Evolutionary conservation across 2,113 vertebrate species (phyloP).

Genomic region (Pleuronectes platessa): DNA sequence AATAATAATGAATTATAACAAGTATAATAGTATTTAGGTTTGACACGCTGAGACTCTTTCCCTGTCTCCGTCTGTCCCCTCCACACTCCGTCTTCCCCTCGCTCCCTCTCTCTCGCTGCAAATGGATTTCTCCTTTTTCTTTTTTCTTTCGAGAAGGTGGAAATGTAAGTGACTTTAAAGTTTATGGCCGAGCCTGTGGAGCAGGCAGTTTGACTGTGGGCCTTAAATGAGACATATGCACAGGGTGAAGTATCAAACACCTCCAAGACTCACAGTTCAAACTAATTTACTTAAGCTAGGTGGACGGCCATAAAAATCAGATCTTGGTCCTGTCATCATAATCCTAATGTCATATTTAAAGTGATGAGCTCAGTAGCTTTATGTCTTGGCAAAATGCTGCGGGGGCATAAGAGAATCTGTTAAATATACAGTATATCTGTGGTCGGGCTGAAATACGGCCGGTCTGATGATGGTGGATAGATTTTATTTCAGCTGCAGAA

Average conservation of each 20-base stretch:
- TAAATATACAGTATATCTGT: neutral
- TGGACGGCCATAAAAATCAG: constrained; percentile 41
- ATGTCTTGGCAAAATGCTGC: neutral
- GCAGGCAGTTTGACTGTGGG: constrained; percentile 49
- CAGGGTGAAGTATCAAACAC: constrained; percentile 44
- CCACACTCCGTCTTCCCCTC: constrained; percentile 18
- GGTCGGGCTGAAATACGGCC: constrained; percentile 1
- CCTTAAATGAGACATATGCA: constrained; percentile 56
- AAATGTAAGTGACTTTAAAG: constrained; percentile 50
- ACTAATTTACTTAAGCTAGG: constrained; percentile 50
- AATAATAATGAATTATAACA: constrained; percentile 83
- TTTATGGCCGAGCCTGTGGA: constrained; percentile 52
- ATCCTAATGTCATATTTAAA: constrained; percentile 28
- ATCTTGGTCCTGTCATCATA: constrained; percentile 37
- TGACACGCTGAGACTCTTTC: constrained; percentile 63
- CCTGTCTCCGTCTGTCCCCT: constrained; percentile 22
- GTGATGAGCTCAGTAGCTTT: constrained; percentile 28
- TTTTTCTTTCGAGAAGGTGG: constrained; percentile 38
- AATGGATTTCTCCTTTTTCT: constrained; percentile 31
- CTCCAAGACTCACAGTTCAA: constrained; percentile 29
- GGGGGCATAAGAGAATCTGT: neutral
- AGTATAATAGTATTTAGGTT: constrained; percentile 83
- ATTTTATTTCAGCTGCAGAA: neutral
- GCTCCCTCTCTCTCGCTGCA: constrained; percentile 45
- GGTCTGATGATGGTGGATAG: neutral